Evolutionary conservation across 92 coral and sea anemone species (phyloP), one percentile per base, ranked within the genome.

Genomic region (Parazoanthus swiftii): DNA sequence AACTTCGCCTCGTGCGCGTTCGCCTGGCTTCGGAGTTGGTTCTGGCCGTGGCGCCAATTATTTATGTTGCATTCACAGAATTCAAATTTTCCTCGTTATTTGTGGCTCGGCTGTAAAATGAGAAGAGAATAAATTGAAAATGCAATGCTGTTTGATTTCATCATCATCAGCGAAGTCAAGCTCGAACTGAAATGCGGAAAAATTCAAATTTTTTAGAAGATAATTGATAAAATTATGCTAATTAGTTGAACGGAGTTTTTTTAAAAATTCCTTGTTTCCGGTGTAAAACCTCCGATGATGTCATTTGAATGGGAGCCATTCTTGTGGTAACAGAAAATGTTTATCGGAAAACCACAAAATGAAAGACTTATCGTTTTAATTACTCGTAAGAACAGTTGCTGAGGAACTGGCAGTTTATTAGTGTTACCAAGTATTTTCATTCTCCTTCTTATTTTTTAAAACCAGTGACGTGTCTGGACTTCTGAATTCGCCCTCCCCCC

Each of bases 151-250:
- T 50, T 46, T 70, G n/a, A 71, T 84, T 33, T 44, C 78, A 84
- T 84, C 78, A 44, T 71, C 38, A n/a, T n/a, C n/a, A 71, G 43
- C 77, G 26, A 36, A 76, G 43, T 76, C 79, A 39, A 39, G 8
- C 10, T 15, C 5, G 76, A 65, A 15, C 75, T 42, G 36, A 83
- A 42, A 68, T 70, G 51, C 77, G 63, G 46, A 84, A 63, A 82
- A 76, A 43, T 76, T 76, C 51, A 82, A 82, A 65, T 66, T 9
- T 81, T 59, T 59, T 18, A 66, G 50, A 36, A 76, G 6, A 76
- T 25, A 66, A 65, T 82, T 66, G 38, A 42, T 82, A 43, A 66
- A 82, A 82, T 66, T 82, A 82, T 82, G 86, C 76, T 66, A 82
- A 82, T 82, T 82, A 36, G n/a, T 20, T 43, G 56, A 59, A 82